Conservation (phyloP, 2,888 invertebrate genomes). For the Kryphioiulus occultus region DNA sequence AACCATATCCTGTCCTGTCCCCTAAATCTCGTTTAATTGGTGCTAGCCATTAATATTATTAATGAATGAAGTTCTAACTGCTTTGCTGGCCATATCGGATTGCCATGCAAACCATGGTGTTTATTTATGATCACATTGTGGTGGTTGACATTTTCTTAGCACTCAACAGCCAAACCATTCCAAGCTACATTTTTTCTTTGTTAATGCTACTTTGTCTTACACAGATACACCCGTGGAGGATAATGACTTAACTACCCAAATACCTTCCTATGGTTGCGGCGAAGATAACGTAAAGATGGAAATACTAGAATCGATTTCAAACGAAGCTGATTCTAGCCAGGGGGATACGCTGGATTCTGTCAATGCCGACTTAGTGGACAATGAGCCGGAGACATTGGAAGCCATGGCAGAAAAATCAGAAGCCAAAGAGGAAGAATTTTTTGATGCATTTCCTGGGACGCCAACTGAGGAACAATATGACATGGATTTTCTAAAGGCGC, state of each 20-base stretch:
- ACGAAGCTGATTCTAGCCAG: not conserved
- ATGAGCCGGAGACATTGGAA: not conserved
- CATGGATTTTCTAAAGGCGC: not conserved
- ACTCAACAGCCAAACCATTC: too few relatives aligned
- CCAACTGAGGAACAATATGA: conserved; percentile 53
- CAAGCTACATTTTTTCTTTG: too few relatives aligned
- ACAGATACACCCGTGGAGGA: too few relatives aligned
- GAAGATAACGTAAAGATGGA: not conserved
- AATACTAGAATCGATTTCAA: not conserved
- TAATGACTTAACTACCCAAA: not conserved
- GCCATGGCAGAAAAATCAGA: not conserved
- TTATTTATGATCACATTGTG: too few relatives aligned
- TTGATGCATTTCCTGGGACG: conserved; percentile 46
- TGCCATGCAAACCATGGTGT: too few relatives aligned
- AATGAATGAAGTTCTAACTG: too few relatives aligned
- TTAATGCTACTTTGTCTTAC: too few relatives aligned
- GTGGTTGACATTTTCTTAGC: too few relatives aligned
- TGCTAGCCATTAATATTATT: too few relatives aligned
- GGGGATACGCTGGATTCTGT: not conserved
- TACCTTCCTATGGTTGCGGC: not conserved
- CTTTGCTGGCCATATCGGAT: too few relatives aligned
- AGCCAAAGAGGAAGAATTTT: conserved; percentile 9
- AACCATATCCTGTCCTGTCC: too few relatives aligned
- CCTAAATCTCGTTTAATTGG: too few relatives aligned
- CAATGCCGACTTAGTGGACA: not conserved